These are phyloP conservation scores for Equus quagga DNA, from an alignment of 2,113 vertebrate genomes.

Conservation along the genomic window DNA sequence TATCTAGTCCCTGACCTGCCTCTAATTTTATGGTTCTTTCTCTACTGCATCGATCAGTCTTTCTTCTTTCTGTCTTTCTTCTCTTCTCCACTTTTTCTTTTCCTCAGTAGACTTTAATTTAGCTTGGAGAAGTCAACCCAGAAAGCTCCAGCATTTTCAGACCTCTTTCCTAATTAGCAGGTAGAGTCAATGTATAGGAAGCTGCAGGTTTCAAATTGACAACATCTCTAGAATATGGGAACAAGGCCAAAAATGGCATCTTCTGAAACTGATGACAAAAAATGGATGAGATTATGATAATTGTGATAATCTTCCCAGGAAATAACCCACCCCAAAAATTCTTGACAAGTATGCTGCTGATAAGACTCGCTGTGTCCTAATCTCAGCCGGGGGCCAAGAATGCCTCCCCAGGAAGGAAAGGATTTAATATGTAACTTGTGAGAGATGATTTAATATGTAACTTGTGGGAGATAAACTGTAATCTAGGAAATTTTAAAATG, in stretches of 20 bases:
- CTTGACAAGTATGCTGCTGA: neutral
- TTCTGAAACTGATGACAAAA: constrained; percentile 15
- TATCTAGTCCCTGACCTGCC: neutral
- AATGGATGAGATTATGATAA: constrained; percentile 54
- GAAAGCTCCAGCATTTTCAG: neutral
- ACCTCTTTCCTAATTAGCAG: constrained; percentile 52
- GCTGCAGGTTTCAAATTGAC: constrained; percentile 27
- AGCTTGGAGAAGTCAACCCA: neutral
- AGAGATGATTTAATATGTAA: neutral
- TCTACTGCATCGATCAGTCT: neutral
- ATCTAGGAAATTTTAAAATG: constrained; percentile 55
- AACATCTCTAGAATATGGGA: constrained; percentile 44
- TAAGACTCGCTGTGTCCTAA: neutral
- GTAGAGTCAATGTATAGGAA: neutral
- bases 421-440: neutral
- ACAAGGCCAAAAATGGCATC: constrained; percentile 40
- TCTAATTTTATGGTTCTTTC: neutral
- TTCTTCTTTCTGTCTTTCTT: neutral
- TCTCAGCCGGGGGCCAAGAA: neutral
- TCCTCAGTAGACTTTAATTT: neutral
- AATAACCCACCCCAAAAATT: constrained; percentile 39
- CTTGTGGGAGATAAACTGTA: neutral
- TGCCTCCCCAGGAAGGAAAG: neutral
- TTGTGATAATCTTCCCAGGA: constrained; percentile 63
- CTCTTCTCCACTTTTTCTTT: neutral